Conservation (phyloP, 1,140 invertebrate genomes). For the Chionoecetes opilio region DNA sequence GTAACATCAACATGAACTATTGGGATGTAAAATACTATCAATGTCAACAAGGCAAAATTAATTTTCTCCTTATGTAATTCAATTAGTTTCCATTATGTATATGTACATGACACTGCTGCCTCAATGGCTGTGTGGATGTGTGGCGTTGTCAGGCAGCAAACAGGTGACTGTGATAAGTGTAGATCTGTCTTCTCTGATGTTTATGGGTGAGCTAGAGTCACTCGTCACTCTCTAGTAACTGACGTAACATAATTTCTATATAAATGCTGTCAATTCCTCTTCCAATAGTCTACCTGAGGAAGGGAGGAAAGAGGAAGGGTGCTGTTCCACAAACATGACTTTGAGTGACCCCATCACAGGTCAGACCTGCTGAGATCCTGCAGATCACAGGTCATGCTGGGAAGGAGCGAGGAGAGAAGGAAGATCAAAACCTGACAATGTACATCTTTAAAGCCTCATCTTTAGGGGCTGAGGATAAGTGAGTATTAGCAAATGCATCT, state of each 20-base stretch:
- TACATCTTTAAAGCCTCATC: background rate
- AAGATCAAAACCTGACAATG: background rate
- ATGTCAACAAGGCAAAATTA: background rate
- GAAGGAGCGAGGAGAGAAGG: background rate
- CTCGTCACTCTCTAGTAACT: background rate
- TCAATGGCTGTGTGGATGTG: background rate
- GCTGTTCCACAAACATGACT: background rate
- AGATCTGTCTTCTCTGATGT: background rate
- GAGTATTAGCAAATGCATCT: background rate
- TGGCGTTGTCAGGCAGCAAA: background rate
- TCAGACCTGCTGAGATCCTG: conserved; percentile 24
- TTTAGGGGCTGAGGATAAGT: too few relatives aligned
- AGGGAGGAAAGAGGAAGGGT: background rate
- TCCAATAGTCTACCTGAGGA: background rate
- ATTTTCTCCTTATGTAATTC: background rate
- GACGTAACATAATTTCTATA: background rate
- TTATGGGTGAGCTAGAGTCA: background rate
- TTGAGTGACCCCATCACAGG: background rate
- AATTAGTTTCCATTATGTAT: background rate
- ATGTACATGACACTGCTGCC: background rate
- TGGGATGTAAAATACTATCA: conserved; percentile 29
- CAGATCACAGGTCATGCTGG: background rate
- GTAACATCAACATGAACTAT: conserved; percentile 12
- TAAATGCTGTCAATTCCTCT: background rate
- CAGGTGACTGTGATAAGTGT: background rate